Base-by-base conservation (phyloP, 2,888 invertebrate species). In the Hyles lineata region DNA sequence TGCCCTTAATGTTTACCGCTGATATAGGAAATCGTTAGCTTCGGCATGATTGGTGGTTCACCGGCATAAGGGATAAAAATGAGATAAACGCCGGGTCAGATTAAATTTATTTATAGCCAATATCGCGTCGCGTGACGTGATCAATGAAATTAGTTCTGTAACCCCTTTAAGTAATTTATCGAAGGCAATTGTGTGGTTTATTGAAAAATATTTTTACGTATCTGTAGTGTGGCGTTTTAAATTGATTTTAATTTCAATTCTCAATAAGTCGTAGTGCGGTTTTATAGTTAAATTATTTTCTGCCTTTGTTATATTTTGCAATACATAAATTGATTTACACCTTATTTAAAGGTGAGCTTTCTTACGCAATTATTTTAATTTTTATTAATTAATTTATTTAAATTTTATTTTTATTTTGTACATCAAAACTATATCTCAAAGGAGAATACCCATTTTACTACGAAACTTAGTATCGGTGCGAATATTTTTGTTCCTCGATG, bases 1-100 rank as follows among this genome's bases (percentile, higher is more conserved):
- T 85, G 87, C 82, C 85, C 84, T 86, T 89, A 89, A 89, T 83
- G 83, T 84, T 82, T 78, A 80, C 85, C 82, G 83, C 85, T 85
- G 83, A 83, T 90, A 91, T 92, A 89, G 91, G 90, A 91, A 90
- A 89, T 88, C 89, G 89, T 89, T 88, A 89, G 86, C 85, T 80
- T 84, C 81, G 86, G 86, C 87, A 89, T 90, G 91, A 90, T 90
- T 89, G 89, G 90, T 90, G 89, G 89, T 83, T 77, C 74, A 75
- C 84, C 78, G 77, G 85, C 82, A 80, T 85, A 82, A 81, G 58
- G 58, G 75, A 85, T 81, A 84, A 83, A 85, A 84, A 81, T 63
- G 63, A 73, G 75, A 74, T 79, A 74, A 74, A 78, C 78, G 80
- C 78, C 78, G 77, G 77, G 78, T 76, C 80, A 73, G 77, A 76